Percentiles rank a stretch among this genome's conserved stretches.
Conservation (phyloP, 2,888 invertebrate species). For the Brachylomia viminalis region DNA sequence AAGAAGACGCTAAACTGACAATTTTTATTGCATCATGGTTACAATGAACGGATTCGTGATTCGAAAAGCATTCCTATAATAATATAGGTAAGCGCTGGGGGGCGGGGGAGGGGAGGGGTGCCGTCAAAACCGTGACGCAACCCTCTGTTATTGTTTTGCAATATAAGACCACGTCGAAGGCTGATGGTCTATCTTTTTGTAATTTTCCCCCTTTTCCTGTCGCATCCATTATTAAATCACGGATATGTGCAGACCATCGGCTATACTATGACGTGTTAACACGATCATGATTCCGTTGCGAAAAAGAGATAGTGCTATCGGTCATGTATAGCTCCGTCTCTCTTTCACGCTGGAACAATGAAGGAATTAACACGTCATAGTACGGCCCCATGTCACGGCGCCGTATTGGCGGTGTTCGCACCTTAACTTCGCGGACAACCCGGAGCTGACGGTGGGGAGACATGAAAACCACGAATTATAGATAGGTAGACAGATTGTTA, state of each 20-base stretch:
- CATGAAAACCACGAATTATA: neutral
- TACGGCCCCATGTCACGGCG: constrained; percentile 11
- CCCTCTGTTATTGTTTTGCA: constrained; percentile 26
- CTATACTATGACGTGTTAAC: too few species aligned
- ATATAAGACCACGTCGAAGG: constrained; percentile 2
- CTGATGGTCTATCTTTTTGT: constrained; percentile 30
- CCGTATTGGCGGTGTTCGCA: neutral
- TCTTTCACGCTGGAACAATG: too few species aligned
- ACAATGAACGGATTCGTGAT: neutral
- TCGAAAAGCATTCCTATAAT: neutral
- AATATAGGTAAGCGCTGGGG: too few species aligned
- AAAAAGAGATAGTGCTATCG: too few species aligned
- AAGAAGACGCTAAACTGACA: neutral
- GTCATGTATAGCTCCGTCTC: too few species aligned
- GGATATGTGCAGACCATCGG: constrained; percentile 7
- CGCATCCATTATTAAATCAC: constrained; percentile 33
- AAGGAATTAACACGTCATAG: too few species aligned
- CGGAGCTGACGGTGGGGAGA: neutral
- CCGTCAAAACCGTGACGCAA: neutral
- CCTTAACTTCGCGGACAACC: constrained; percentile 1
- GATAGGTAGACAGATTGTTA: neutral
- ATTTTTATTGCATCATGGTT: too few species aligned
- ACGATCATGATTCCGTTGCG: too few species aligned
- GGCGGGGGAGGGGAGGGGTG: too few species aligned
- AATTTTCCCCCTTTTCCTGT: constrained; percentile 23